Evolutionary conservation across 2,888 invertebrate species (phyloP).

Genomic region (Drosophila mimetica): DNA sequence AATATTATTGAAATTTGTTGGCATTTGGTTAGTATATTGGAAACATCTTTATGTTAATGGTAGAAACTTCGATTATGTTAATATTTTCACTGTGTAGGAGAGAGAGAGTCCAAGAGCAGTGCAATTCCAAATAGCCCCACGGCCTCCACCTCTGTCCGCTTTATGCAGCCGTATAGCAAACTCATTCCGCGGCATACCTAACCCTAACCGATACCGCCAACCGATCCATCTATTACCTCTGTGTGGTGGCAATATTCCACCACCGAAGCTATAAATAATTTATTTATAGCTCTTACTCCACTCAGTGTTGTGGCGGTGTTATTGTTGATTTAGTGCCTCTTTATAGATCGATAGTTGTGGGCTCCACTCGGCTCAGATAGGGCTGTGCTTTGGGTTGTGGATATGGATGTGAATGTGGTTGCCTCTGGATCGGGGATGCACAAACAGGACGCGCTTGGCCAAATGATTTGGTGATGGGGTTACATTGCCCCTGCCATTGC

Average conservation of each 20-base stretch:
- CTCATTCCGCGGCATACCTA: background rate
- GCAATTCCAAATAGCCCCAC: slow-evolving; percentile 24
- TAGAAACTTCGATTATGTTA: too few relatives aligned
- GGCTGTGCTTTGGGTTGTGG: background rate
- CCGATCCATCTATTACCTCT: slow-evolving; percentile 63
- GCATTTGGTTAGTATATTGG: background rate
- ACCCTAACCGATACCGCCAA: slow-evolving; percentile 37
- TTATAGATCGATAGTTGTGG: slow-evolving; percentile 68
- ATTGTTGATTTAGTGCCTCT: slow-evolving; percentile 82
- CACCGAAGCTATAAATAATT: slow-evolving; percentile 79
- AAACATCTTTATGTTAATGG: too few relatives aligned
- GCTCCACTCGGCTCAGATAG: slow-evolving; percentile 11
- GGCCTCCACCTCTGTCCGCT: background rate
- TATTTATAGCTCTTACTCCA: slow-evolving; percentile 79
- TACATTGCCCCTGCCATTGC: slow-evolving; percentile 2
- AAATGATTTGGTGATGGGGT: slow-evolving; percentile 15
- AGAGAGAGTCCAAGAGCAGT: slow-evolving; percentile 19
- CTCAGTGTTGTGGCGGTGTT: slow-evolving; percentile 50
- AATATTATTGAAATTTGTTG: background rate
- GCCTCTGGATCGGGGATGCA: slow-evolving; percentile 34
- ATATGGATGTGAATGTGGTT: background rate
- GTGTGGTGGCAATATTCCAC: slow-evolving; percentile 79
- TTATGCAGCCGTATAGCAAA: slow-evolving; percentile 24
- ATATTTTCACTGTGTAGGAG: background rate
- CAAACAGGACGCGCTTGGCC: slow-evolving; percentile 26